These are phyloP conservation scores for Nibea albiflora DNA, from an alignment of 2,113 vertebrate species.

Conservation along the genomic window DNA sequence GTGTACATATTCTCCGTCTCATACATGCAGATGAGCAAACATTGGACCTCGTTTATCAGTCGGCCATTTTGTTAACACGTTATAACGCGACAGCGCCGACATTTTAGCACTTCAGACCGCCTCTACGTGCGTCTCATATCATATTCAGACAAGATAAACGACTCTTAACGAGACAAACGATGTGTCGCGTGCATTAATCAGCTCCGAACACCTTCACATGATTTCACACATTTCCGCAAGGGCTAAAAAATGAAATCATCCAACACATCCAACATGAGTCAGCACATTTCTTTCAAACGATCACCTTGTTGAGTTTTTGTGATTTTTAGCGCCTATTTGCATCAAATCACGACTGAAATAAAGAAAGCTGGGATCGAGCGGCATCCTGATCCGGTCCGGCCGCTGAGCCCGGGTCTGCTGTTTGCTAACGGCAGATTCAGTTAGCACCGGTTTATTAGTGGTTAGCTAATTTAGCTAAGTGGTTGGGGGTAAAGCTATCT, in stretches of 20 bases:
- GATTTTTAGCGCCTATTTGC: no score
- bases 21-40: slow-evolving; percentile 61
- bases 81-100: not conserved
- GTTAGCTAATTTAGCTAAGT: no score
- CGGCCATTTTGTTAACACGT: slow-evolving; percentile 16
- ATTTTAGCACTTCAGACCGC: not conserved
- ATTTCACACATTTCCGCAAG: slow-evolving; percentile 42
- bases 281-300: no score
- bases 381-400: no score
- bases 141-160: not conserved
- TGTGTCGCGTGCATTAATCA: not conserved
- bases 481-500: no score
- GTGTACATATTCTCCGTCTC: slow-evolving; percentile 74
- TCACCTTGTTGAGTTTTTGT: no score
- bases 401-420: no score
- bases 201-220: not conserved
- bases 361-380: no score
- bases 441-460: no score
- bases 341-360: no score
- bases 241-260: slow-evolving; percentile 48
- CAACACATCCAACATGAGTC: not conserved
- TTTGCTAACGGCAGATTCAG: no score
- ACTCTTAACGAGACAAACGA: not conserved
- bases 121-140: not conserved
- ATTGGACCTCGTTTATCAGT: slow-evolving; percentile 74